Evolutionary conservation across 2,888 invertebrate genomes (phyloP), one percentile per base, ranked within the genome.

Genomic region (Amblyteles armatorius): DNA sequence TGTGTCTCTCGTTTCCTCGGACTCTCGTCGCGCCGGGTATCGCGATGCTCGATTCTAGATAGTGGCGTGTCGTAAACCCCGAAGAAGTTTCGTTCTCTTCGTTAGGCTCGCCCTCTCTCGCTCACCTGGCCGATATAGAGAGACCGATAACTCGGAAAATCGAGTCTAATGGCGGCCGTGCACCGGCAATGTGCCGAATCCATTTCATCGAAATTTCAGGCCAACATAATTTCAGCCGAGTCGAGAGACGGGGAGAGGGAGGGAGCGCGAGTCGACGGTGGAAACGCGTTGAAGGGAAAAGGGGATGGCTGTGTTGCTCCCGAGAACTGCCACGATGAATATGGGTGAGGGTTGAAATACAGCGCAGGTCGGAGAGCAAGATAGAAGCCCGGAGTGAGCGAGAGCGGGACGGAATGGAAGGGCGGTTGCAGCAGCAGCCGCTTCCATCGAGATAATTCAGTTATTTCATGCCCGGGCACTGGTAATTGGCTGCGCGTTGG

Each of bases 391-490:
- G 83, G 16, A 69, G 81, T 29, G 82, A 79, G 82, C 55, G 80
- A 55, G 71, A 85, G 82, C 55, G 73, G 80, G 79, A 65, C 74
- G 82, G 67, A 82, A 86, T 85, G 78, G 87, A 84, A 86, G 90
- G 89, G 88, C 85, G 88, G 88, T 88, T 89, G 91, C 90, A 89
- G 91, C 90, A 89, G 91, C 90, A 89, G 91, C 90, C 90, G 90
- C 91, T 91, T 92, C 92, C 91, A 91, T 90, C 89, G 90, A 93
- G 92, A 93, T 93, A 93, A 93, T 92, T 91, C 90, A 92, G 93
- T 93, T 93, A 93, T 92, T 92, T 92, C 92, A 91, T 92, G 91
- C 92, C 91, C 91, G 89, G 91, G 90, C 89, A 93, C 92, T 92
- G 91, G 92, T 93, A 93, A 93, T 93, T 93, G 93, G 92, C 91